Conservation (phyloP, 2,888 invertebrate species). For the Tetranychus piercei region DNA sequence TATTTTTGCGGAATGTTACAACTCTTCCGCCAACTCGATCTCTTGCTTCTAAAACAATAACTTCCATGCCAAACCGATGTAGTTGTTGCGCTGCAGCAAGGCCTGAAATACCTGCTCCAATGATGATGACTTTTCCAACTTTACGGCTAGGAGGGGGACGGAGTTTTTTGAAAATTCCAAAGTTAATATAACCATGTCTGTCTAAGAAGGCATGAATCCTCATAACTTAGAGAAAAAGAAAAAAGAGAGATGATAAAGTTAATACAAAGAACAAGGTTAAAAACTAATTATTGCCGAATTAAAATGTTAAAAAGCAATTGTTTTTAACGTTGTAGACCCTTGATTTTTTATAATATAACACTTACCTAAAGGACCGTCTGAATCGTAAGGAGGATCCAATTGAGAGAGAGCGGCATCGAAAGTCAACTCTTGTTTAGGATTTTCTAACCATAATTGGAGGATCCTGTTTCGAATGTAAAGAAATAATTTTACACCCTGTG, state of each 20-base stretch:
- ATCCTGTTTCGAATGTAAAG: constrained; percentile 75
- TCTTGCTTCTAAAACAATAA: constrained; percentile 48
- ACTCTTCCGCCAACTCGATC: constrained; percentile 92
- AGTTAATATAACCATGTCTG: constrained; percentile 90
- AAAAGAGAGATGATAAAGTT: not conserved
- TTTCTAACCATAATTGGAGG: constrained; percentile 83
- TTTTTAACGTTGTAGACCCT: constrained; percentile 40
- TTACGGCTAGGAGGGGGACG: constrained; percentile 39
- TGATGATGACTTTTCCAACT: constrained; percentile 43
- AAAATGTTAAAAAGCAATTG: too few species aligned
- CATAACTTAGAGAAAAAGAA: not conserved
- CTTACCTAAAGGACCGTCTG: constrained; percentile 58
- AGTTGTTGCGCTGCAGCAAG: constrained; percentile 83
- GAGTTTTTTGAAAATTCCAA: constrained; percentile 76
- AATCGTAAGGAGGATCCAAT: constrained; percentile 73
- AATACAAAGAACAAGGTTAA: not conserved
- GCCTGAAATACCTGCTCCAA: constrained; percentile 73
- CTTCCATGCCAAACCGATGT: constrained; percentile 87
- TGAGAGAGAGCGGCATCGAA: constrained; percentile 53
- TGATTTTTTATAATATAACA: constrained; percentile 33
- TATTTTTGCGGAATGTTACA: constrained; percentile 79
- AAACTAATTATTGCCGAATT: too few species aligned
- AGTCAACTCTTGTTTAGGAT: constrained; percentile 75
- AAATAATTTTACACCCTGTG: constrained; percentile 66
- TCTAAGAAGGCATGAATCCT: constrained; percentile 53